A percentile compares a stretch with the other conserved stretches of the same genome.
phyloP scores from a whole-genome alignment of 2,888 invertebrate species.

The Mimachlamys varia region DNA sequence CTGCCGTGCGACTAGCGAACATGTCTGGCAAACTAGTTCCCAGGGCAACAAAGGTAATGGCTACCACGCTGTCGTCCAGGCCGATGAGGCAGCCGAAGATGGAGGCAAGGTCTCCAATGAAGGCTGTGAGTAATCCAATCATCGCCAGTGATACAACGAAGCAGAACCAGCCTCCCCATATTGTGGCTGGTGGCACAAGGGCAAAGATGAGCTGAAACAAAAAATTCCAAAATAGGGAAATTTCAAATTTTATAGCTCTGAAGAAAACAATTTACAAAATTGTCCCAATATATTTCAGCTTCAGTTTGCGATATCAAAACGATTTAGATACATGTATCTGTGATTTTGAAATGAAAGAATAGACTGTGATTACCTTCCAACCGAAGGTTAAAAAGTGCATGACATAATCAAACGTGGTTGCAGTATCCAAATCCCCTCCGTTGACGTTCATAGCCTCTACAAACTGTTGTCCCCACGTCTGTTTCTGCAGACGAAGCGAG shows the following conservation, averaged over 20 bases:
- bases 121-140: constrained; percentile 84
- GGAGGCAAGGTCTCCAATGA: constrained; percentile 84
- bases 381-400: constrained; percentile 85
- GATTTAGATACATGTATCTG: too few relatives aligned
- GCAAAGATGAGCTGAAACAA: constrained; percentile 82
- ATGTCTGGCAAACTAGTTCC: constrained; percentile 85
- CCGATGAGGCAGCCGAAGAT: constrained; percentile 85
- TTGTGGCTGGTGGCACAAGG: constrained; percentile 83
- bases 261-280: too few relatives aligned
- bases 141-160: constrained; percentile 83
- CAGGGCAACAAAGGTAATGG: constrained; percentile 83
- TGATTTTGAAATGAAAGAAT: background rate
- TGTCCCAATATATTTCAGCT: too few relatives aligned
- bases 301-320: too few relatives aligned
- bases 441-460: constrained; percentile 84
- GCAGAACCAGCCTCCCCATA: constrained; percentile 85
- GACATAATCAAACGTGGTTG: constrained; percentile 83
- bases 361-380: constrained; percentile 82
- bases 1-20: constrained; percentile 85
- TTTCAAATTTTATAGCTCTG: too few relatives aligned
- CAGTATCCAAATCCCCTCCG: constrained; percentile 84
- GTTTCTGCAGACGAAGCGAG: constrained; percentile 82
- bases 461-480: constrained; percentile 83
- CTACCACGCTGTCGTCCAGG: constrained; percentile 83
- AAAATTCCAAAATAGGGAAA: background rate